These are phyloP conservation scores for Notamacropus eugenii DNA, from an alignment of 2,797 vertebrate species.

Conservation along the genomic window DNA sequence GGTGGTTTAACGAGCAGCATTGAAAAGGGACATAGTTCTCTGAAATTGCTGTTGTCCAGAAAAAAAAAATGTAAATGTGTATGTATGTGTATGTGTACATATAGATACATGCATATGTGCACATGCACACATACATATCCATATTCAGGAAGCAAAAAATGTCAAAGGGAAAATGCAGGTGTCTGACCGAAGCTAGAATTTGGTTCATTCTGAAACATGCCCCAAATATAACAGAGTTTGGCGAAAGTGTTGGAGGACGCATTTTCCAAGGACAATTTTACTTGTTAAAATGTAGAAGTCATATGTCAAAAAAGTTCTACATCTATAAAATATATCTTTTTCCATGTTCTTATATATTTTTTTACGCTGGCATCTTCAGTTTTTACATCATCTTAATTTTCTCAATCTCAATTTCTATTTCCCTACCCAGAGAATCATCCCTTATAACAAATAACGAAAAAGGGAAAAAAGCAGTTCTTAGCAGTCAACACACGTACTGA, in stretches of 20 bases:
- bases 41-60: background rate
- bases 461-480: background rate
- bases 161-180: slow-evolving; percentile 53
- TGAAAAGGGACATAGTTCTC: slow-evolving; percentile 45
- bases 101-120: background rate
- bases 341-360: background rate
- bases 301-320: slow-evolving; percentile 37
- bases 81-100: background rate
- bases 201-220: slow-evolving; percentile 70
- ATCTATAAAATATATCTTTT: background rate
- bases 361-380: background rate
- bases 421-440: background rate
- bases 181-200: slow-evolving; percentile 43
- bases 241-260: slow-evolving; percentile 49
- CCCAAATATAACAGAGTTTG: slow-evolving; percentile 50
- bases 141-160: slow-evolving; percentile 19
- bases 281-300: slow-evolving; percentile 52
- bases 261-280: slow-evolving; percentile 57
- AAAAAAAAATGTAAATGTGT: slow-evolving; percentile 36
- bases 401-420: background rate
- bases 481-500: background rate
- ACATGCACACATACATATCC: background rate
- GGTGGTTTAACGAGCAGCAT: background rate
- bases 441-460: background rate
- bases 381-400: background rate